A percentile compares a stretch with the other conserved stretches of the same genome.
Evolutionary conservation across 2,113 vertebrate species (phyloP).

Genomic region (Prietella phreatophila): DNA sequence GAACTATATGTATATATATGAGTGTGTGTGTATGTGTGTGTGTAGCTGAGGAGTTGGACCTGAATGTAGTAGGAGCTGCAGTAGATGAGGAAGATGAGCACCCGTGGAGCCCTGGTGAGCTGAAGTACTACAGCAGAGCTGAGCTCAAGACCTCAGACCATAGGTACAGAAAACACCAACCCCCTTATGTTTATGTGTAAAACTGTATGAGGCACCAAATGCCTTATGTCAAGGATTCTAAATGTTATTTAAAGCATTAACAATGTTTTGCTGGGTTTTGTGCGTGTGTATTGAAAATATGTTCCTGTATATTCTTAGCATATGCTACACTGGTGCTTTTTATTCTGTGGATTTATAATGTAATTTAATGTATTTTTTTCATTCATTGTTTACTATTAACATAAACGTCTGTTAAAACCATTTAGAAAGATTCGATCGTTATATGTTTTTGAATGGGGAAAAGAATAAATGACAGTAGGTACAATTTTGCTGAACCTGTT

Average conservation of each 20-base stretch:
- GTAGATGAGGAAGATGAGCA: constrained; percentile 78
- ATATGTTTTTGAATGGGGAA: not conserved
- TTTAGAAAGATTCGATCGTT: not conserved
- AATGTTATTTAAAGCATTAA: not conserved
- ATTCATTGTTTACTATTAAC: not conserved
- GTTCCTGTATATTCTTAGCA: too few species aligned
- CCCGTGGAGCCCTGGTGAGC: constrained; percentile 85
- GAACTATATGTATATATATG: too few species aligned
- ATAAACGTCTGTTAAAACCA: not conserved
- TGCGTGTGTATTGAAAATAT: not conserved
- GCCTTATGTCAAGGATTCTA: not conserved
- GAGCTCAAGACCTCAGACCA: constrained; percentile 99
- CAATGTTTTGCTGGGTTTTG: not conserved
- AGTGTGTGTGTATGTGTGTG: not conserved
- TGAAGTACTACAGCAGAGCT: constrained; percentile 91
- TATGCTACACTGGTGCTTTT: not conserved
- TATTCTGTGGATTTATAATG: not conserved
- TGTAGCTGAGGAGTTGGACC: constrained; percentile 90
- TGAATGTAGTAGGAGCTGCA: constrained; percentile 88
- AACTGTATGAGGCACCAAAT: not conserved
- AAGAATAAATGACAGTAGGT: not conserved
- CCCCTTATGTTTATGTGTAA: not conserved
- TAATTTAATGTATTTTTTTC: not conserved
- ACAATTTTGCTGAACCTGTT: not conserved
- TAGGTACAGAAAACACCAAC: constrained; percentile 70